phyloP scores from a whole-genome alignment of 1,140 invertebrate species.

The Venturia canescens region DNA sequence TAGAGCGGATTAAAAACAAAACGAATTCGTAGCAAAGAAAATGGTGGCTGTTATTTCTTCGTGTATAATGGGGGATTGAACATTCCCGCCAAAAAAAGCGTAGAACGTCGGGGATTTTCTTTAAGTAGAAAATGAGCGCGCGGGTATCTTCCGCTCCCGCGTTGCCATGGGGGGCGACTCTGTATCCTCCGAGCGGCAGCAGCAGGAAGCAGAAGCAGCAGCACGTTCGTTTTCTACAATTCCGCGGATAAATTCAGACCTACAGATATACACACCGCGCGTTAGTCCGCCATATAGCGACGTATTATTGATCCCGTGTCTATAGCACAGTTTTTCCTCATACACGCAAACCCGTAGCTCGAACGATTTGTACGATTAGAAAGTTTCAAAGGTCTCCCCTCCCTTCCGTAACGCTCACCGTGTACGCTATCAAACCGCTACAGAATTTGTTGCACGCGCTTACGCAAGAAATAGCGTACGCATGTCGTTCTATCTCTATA shows the following conservation, averaged over 20 bases:
- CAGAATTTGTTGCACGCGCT: not conserved
- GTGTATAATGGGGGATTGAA: not conserved
- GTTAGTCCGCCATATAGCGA: not conserved
- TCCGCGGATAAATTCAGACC: not conserved
- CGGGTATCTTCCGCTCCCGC: not conserved
- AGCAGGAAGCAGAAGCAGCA: conserved; percentile 5
- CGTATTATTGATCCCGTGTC: not conserved
- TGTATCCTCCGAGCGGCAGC: not conserved
- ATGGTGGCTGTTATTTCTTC: not conserved
- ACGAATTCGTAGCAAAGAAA: not conserved
- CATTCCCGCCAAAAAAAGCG: not conserved
- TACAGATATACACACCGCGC: not conserved
- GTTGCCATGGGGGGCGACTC: not conserved
- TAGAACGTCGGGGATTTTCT: not conserved
- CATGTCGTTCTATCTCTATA: not conserved
- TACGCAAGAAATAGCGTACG: conserved; percentile 17
- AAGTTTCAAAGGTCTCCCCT: conserved; percentile 8
- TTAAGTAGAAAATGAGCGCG: not conserved
- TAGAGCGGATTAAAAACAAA: too few relatives aligned
- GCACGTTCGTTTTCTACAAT: conserved; percentile 11
- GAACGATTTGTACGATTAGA: conserved; percentile 1
- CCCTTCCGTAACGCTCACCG: not conserved
- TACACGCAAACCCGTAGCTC: not conserved
- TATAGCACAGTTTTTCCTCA: conserved; percentile 7
- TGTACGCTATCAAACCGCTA: not conserved